Percentiles rank a stretch among this genome's conserved stretches.
Evolutionary conservation across 2,113 vertebrate species (phyloP).

Genomic region (Macrotus californicus): DNA sequence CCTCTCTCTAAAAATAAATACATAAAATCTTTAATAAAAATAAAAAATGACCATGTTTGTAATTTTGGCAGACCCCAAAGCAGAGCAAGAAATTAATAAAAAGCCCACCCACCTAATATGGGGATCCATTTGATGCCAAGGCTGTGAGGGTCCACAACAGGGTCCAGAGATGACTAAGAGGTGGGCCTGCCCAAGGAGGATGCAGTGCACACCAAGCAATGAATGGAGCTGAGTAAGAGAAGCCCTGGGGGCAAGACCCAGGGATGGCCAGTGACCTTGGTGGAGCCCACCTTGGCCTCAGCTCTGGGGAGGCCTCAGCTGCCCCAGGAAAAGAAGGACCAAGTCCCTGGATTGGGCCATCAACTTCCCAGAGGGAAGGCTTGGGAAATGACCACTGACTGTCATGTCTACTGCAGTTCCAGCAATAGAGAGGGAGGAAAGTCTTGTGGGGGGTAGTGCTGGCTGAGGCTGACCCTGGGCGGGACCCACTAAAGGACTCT

Average conservation of each 20-base stretch:
- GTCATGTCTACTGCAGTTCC: neutral
- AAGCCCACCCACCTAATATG: neutral
- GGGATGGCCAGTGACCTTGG: neutral
- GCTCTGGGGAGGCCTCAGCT: neutral
- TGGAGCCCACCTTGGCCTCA: neutral
- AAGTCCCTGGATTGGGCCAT: neutral
- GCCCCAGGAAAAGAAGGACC: neutral
- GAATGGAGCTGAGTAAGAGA: neutral
- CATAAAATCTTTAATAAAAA: neutral
- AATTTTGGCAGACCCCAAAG: neutral
- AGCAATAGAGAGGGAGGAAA: neutral
- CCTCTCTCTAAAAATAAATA: neutral
- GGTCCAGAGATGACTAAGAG: neutral
- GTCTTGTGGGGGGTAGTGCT: accelerated
- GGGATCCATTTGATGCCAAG: neutral
- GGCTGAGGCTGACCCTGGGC: neutral
- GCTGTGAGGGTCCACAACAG: neutral
- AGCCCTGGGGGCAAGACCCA: neutral
- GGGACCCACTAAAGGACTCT: neutral
- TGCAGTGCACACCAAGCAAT: neutral
- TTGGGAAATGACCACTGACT: neutral
- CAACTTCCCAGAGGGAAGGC: neutral
- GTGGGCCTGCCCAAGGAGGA: neutral
- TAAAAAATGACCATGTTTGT: neutral
- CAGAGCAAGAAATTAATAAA: neutral